Conservation (phyloP, 1,140 invertebrate species). For the Steinernema khuongi region DNA sequence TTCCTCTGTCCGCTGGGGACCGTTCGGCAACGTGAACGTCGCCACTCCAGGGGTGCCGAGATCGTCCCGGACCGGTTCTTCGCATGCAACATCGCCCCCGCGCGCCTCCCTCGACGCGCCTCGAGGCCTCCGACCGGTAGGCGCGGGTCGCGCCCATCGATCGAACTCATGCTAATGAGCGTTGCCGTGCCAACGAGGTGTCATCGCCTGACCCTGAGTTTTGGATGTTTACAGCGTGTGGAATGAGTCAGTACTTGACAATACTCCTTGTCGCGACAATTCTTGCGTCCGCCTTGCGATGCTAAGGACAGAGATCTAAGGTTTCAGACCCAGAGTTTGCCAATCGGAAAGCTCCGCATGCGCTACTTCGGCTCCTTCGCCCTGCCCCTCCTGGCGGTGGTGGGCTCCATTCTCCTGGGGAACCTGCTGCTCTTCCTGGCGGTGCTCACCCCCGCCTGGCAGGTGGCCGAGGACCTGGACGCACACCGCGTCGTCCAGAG, state of each 20-base stretch:
- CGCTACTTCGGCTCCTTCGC: background rate
- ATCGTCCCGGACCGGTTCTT: too few species aligned
- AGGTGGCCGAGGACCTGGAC: conserved; percentile 53
- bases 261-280: too few species aligned
- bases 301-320: too few species aligned
- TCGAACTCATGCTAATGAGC: background rate
- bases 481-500: conserved; percentile 44
- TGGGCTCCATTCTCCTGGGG: conserved; percentile 29
- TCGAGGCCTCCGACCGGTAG: conserved; percentile 2
- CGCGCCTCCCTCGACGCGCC: too few species aligned
- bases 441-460: conserved; percentile 54
- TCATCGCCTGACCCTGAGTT: too few species aligned
- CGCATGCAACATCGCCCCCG: background rate
- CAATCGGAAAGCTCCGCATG: background rate
- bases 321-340: background rate
- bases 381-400: background rate
- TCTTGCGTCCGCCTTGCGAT: too few species aligned
- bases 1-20: background rate
- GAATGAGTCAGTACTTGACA: too few species aligned
- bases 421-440: conserved; percentile 48
- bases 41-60: too few species aligned
- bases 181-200: conserved; percentile 10
- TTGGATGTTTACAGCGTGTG: too few species aligned
- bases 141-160: background rate
- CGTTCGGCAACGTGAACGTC: background rate